A percentile compares a stretch with the other conserved stretches of the same genome.
phyloP scores from a whole-genome alignment of 2,797 vertebrate species.

The Ibycter americanus region DNA sequence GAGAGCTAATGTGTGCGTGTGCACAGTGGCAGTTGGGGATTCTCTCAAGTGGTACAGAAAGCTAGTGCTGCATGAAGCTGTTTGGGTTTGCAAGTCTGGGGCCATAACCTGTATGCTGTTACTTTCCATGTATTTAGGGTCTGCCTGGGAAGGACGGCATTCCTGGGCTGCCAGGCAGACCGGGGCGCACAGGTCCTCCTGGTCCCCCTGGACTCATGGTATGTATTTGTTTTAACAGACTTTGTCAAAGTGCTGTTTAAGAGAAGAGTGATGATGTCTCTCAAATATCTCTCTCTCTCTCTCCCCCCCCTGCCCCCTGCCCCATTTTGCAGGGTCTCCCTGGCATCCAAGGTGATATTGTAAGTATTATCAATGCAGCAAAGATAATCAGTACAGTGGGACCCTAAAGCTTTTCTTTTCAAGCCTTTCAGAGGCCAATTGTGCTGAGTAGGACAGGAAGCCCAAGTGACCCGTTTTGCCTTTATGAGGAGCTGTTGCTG shows the following conservation, averaged over 20 bases:
- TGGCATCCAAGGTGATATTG: constrained; percentile 81
- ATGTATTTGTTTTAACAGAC: not conserved
- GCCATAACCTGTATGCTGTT: not conserved
- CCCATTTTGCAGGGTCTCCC: constrained; percentile 76
- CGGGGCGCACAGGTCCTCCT: constrained; percentile 84
- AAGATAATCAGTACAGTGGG: not conserved
- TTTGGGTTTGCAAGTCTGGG: not conserved
- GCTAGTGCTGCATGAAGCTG: not conserved
- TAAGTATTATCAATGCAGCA: constrained; percentile 66
- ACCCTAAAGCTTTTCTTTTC: not conserved
- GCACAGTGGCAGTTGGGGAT: not conserved
- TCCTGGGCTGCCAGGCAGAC: constrained; percentile 88
- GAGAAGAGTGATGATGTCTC: not conserved
- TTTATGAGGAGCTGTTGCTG: not conserved
- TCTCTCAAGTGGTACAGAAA: not conserved
- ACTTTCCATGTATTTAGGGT: constrained; percentile 73
- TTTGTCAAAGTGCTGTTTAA: not conserved
- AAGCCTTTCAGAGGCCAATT: not conserved
- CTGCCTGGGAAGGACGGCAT: constrained; percentile 86
- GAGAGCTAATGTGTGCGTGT: accelerated
- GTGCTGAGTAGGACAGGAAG: not conserved
- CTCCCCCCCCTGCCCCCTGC: too few relatives aligned
- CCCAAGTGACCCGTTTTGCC: not conserved
- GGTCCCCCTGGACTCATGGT: constrained; percentile 86
- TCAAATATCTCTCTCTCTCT: not conserved